Evolutionary conservation across 1,140 invertebrate species (phyloP).

Genomic region (Dinoponera quadriceps): DNA sequence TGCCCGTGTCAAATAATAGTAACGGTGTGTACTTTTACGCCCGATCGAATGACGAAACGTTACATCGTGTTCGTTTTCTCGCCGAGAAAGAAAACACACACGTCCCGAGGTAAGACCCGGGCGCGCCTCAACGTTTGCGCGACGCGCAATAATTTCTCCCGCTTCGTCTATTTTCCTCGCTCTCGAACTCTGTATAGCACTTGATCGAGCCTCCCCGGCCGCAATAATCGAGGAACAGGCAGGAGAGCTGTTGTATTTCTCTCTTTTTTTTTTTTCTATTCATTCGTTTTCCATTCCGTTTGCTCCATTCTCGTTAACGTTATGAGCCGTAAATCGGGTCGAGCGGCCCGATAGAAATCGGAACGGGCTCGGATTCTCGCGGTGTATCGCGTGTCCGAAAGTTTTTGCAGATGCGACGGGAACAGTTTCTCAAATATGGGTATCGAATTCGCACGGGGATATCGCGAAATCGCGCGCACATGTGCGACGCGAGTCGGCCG

Average conservation of each 20-base stretch:
- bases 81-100: too few relatives aligned
- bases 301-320: slow-evolving; percentile 42
- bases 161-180: background rate
- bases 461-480: too few relatives aligned
- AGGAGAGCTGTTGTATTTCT: background rate
- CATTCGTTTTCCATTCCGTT: slow-evolving; percentile 19
- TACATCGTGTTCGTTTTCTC: too few relatives aligned
- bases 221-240: slow-evolving; percentile 20
- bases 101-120: too few relatives aligned
- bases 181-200: background rate
- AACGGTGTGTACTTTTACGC: too few relatives aligned
- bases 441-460: slow-evolving; percentile 2
- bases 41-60: too few relatives aligned
- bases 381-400: slow-evolving; percentile 8
- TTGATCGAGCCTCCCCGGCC: background rate
- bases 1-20: too few relatives aligned
- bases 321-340: slow-evolving; percentile 16
- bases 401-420: slow-evolving; percentile 1
- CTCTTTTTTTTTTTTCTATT: background rate
- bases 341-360: slow-evolving; percentile 20
- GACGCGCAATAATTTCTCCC: background rate
- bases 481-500: too few relatives aligned
- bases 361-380: slow-evolving; percentile 1
- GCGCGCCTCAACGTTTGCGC: background rate
- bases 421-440: slow-evolving; percentile 34